A percentile compares a stretch with the other conserved stretches of the same genome.
Evolutionary conservation across 2,888 invertebrate genomes (phyloP).

Genomic region (Muscina levida): DNA sequence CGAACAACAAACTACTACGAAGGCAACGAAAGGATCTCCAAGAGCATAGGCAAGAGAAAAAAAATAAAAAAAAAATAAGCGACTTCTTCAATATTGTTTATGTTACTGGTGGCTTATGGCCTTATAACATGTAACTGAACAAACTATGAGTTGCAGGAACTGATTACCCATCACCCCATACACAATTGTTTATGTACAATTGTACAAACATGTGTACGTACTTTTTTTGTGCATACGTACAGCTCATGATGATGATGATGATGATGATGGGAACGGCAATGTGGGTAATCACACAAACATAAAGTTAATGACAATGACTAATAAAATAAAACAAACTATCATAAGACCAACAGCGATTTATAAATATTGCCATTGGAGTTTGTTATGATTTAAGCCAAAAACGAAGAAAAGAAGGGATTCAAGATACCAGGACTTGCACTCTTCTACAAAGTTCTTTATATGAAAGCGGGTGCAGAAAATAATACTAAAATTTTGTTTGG

Average conservation of each 20-base stretch:
- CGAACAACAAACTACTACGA: conserved; percentile 1
- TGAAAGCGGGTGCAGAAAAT: not conserved
- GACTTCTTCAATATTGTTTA: conserved; percentile 56
- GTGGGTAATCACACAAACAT: conserved; percentile 41
- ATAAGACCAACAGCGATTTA: conserved; percentile 30
- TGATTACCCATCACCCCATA: not conserved
- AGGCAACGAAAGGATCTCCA: conserved; percentile 41
- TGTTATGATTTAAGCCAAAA: conserved; percentile 8
- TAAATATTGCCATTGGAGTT: conserved; percentile 16
- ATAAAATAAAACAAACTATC: conserved; percentile 33
- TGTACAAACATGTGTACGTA: no score
- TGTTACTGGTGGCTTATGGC: conserved; percentile 60
- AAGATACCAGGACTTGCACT: conserved; percentile 27
- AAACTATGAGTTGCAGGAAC: conserved; percentile 30
- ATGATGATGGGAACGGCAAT: not conserved
- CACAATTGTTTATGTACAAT: no score
- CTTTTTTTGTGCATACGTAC: not conserved
- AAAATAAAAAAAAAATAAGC: conserved; percentile 50
- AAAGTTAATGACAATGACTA: conserved; percentile 54
- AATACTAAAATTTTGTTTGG: no score
- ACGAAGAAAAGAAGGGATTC: not conserved
- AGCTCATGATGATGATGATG: not conserved
- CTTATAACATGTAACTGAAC: conserved; percentile 61
- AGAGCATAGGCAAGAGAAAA: conserved; percentile 23
- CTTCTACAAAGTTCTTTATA: conserved; percentile 11